Base-by-base conservation (phyloP, 2,797 vertebrate species). In the Capromys pilorides region DNA sequence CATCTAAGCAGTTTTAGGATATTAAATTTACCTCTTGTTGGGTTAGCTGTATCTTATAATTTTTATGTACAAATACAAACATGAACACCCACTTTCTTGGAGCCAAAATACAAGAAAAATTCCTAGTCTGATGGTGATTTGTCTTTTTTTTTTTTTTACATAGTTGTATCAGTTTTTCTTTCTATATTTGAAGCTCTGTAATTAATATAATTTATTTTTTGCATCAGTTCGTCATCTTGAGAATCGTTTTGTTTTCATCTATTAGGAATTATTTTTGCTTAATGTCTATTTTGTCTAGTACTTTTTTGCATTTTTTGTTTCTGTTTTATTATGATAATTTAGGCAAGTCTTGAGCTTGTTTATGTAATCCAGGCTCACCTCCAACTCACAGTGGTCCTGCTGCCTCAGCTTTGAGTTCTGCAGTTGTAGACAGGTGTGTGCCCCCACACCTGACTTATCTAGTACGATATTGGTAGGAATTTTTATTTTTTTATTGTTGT, bases 251-350 rank as follows among this genome's bases (percentile, higher is more conserved):
- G 57, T 82, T 81, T 41, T 86, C 18, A 28, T 90, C 19, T 94
- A 7, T 71, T 80, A 79, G 64, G 69, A 79, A 90, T 85, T 90
- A 79, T 94, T 84, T 94, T 90, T 62, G 62, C 33, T 73, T 71
- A 22, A 41, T 24, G 39, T 79, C 22, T 75, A 18, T 71, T 71
- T 86, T 62, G 21, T 80, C 41, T 73, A 73, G 13, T 79, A 33
- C 51, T 73, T 39, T 39, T 69, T 26, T 73, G 66, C n/a, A 22
- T 10, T 62, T 26, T 26, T 62, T 12, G 4, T 64, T 28, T 64
- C 31, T 28, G 36, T 73, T 21, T 73, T 21, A 73, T n/a, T 39
- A 41, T 73, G 21, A n/a, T 41, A 41, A 6, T 41, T 41, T 11
- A 41, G 71, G 39, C 71, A 24, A 45, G 36, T 22, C 11, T 75